Conservation (phyloP, 2,888 invertebrate genomes). For the Lasioglossum zephyrum region DNA sequence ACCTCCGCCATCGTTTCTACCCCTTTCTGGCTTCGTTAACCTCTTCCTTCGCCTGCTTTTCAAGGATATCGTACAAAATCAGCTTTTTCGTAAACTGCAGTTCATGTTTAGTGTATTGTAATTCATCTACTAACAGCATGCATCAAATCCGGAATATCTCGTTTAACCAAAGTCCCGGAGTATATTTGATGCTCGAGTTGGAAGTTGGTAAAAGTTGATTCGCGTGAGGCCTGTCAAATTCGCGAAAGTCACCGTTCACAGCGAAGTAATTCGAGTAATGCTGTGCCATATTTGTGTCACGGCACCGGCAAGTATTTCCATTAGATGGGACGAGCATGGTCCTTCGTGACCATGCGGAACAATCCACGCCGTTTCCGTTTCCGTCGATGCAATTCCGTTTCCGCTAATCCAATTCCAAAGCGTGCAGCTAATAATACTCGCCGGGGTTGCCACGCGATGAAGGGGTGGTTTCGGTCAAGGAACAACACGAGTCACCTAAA, state of each 20-base stretch:
- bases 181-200: not conserved
- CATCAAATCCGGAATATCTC: not conserved
- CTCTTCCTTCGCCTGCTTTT: not conserved
- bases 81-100: too few relatives aligned
- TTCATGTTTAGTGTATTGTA: too few relatives aligned
- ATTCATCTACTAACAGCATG: not conserved
- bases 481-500: slow-evolving; percentile 24
- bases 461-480: slow-evolving; percentile 48
- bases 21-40: slow-evolving; percentile 17
- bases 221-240: not conserved
- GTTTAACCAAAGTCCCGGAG: not conserved
- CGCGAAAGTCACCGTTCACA: not conserved
- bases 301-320: slow-evolving; percentile 56
- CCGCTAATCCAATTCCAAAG: slow-evolving; percentile 75
- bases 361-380: slow-evolving; percentile 67
- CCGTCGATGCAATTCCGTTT: slow-evolving; percentile 73
- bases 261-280: not conserved
- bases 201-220: not conserved
- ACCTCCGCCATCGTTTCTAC: slow-evolving; percentile 23
- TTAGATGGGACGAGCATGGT: slow-evolving; percentile 35
- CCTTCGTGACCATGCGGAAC: slow-evolving; percentile 65
- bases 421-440: slow-evolving; percentile 79
- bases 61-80: not conserved
- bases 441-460: slow-evolving; percentile 74
- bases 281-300: slow-evolving; percentile 38